These are phyloP conservation scores for Candoia aspera DNA, from an alignment of 2,113 vertebrate genomes.

Conservation along the genomic window DNA sequence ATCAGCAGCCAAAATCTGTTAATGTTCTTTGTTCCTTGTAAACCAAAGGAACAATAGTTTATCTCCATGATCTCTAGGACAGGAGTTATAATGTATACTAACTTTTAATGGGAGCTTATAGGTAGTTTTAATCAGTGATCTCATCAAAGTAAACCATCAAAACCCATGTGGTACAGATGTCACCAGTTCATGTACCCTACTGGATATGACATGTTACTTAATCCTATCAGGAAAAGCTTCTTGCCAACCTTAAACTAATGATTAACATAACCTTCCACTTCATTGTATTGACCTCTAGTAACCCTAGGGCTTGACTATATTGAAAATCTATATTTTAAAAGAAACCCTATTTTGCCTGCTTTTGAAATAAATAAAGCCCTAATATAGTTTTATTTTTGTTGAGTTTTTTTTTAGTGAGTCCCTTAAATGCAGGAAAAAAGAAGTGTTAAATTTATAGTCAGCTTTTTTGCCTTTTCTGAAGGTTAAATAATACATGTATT, in stretches of 20 bases:
- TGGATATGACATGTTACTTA: background rate
- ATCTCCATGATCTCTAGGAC: background rate
- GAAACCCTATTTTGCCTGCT: background rate
- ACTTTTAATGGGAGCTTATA: background rate
- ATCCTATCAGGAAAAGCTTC: background rate
- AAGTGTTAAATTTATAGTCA: background rate
- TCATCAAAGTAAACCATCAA: background rate
- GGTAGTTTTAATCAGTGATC: background rate
- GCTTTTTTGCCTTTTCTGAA: background rate
- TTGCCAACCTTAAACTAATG: background rate
- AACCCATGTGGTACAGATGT: background rate
- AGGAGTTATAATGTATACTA: background rate
- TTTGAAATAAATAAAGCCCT: background rate
- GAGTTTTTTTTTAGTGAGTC: background rate
- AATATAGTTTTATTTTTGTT: background rate
- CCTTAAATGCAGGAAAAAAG: background rate
- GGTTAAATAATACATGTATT: background rate
- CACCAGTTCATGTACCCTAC: background rate
- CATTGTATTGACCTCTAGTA: background rate
- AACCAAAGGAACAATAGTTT: background rate
- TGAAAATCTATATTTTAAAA: background rate
- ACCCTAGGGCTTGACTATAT: background rate
- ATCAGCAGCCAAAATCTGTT: background rate
- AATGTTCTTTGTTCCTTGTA: background rate
- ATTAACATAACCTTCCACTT: background rate